Percentiles rank a stretch among this genome's conserved stretches.
These are phyloP conservation scores for Gopherus evgoodei DNA, from an alignment of 2,113 vertebrate species.

Conservation along the genomic window DNA sequence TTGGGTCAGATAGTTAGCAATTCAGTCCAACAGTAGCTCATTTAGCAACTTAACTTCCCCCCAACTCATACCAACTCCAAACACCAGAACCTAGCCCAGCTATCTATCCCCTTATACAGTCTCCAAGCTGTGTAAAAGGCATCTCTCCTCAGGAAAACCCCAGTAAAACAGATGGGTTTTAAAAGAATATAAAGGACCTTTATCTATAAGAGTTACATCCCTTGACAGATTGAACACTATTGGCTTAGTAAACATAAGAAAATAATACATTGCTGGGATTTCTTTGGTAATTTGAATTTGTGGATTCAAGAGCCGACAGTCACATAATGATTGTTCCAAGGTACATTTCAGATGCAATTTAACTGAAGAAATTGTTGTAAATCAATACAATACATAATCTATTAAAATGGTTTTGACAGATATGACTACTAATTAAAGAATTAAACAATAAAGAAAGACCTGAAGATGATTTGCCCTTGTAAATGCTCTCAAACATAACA, in stretches of 20 bases:
- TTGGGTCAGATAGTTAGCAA: too few relatives aligned
- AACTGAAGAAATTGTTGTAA: conserved; percentile 3
- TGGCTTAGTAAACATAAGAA: neutral
- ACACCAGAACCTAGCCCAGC: neutral
- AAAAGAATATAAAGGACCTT: neutral
- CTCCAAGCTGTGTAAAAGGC: neutral
- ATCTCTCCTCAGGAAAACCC: neutral
- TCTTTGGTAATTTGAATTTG: neutral
- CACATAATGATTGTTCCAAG: neutral
- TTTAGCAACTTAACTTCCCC: neutral
- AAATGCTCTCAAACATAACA: neutral
- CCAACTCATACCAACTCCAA: neutral
- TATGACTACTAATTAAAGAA: conserved; percentile 30
- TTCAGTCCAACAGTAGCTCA: too few relatives aligned
- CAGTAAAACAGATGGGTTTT: neutral
- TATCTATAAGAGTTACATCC: neutral
- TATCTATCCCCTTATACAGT: neutral
- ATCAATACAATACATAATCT: neutral
- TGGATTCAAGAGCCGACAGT: neutral
- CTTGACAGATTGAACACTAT: neutral
- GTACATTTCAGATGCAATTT: neutral
- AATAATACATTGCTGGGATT: neutral
- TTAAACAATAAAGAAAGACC: conserved; percentile 37
- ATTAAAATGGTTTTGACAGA: conserved; percentile 23
- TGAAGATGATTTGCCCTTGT: conserved; percentile 30